Evolutionary conservation across 1,140 invertebrate species (phyloP), one percentile per base, ranked within the genome.

Genomic region (Mamestra configurata): DNA sequence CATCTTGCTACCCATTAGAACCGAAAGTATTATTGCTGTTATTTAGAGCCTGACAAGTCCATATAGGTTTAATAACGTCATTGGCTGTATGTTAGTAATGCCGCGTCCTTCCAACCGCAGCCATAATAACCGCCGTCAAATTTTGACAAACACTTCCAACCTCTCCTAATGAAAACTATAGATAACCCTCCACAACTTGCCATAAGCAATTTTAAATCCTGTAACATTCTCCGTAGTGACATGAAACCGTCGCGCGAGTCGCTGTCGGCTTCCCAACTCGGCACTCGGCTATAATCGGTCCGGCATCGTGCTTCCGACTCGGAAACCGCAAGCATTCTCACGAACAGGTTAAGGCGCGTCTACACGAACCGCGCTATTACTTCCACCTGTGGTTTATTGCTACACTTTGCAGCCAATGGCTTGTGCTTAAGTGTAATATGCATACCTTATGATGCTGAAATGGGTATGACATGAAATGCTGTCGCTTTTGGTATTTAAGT

Each of bases 311-410:
- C 72, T 81, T 83, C 77, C 82, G 79, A 76, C 51, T 79, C 71
- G 80, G 82, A 85, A 85, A 85, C 84, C 84, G 66, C 84, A 85
- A 80, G 76, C 79, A 83, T 85, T 85, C 75, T 64, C 57, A 27
- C 68, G 51, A 59, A 66, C 24, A 73, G 31, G 24, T 73, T 79
- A 70, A 79, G 76, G 24, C 49, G 49, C 71, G 37, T 71, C 43
- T 73, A 78, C 61, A 79, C 40, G 73, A 64, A 64, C 59, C 59
- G 35, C 55, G 55, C 73, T 20, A 61, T 76, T 76, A 76, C 57
- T 64, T 76, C 57, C 53, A 73, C 71, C 73, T 76, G 57, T 55
- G 55, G 55, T 61, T 61, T 68, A 22, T 49, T 68, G 64, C 64
- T 49, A 43, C 37, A 64, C 35, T 64, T 61, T 31, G 57, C 55